These are phyloP conservation scores for Lepus timidus DNA, from an alignment of 2,113 vertebrate genomes.

Conservation along the genomic window DNA sequence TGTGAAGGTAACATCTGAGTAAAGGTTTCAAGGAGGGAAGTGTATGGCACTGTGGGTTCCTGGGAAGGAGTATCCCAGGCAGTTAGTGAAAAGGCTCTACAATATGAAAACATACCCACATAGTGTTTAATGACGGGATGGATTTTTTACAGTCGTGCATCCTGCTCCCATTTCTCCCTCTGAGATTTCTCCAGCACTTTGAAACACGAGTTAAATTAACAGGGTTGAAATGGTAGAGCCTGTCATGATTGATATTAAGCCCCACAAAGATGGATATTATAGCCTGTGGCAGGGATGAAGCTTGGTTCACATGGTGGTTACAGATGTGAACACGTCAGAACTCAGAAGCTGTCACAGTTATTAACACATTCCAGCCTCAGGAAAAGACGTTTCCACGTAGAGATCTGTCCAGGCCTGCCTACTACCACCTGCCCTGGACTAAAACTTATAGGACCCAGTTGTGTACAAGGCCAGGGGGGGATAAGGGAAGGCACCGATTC, in stretches of 20 bases:
- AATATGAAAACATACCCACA: neutral
- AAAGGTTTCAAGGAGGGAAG: neutral
- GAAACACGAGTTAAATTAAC: constrained; percentile 73
- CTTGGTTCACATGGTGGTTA: constrained; percentile 35
- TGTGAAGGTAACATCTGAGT: neutral
- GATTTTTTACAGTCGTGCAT: neutral
- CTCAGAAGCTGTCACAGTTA: constrained; percentile 44
- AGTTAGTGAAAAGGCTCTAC: neutral
- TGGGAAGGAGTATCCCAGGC: no score
- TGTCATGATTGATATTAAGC: constrained; percentile 52
- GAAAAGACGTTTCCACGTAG: neutral
- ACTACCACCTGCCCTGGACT: neutral
- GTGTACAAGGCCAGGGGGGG: no score
- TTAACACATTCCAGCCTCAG: constrained; percentile 50
- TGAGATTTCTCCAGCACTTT: constrained; percentile 29
- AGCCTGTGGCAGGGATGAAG: constrained; percentile 5
- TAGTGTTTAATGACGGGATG: neutral
- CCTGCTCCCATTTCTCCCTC: constrained; percentile 4
- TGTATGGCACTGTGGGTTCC: neutral
- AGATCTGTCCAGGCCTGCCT: neutral
- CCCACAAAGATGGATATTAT: neutral
- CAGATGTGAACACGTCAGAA: constrained; percentile 10
- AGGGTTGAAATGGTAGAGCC: constrained; percentile 40
- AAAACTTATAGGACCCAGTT: neutral
- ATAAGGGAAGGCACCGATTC: neutral